Evolutionary conservation across 1,140 invertebrate species (phyloP), one percentile per base, ranked within the genome.

Genomic region (Belonocnema kinseyi): DNA sequence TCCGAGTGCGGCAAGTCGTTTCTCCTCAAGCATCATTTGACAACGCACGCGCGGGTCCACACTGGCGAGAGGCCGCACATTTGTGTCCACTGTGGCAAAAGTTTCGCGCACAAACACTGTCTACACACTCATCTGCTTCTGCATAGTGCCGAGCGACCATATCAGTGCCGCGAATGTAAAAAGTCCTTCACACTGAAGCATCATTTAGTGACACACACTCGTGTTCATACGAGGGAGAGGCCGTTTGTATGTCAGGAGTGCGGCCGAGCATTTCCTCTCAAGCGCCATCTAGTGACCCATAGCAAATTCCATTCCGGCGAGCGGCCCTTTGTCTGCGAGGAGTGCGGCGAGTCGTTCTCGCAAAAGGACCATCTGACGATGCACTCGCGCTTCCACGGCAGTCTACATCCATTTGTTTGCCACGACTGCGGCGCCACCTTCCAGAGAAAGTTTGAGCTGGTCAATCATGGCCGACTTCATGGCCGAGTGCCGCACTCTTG

Each of bases 331-430:
- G 95, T 96, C 52, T 98, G 97, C 89, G 94, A 95, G 83, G 94
- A 96, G 78, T 98, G 97, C 89, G 96, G 96, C 17, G 97, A 98
- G 88, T 96, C 96, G 54, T 98, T 98, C 89, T 95, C 95, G 7
- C 95, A 96, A 84, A 96, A 96, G 90, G 95, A 95, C 88, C 94
- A 95, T 83, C 89, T 95, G 61, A 94, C 94, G 19, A 96, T 95
- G 95, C 95, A 96, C 90, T 95, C 95, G 83, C 92, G 95, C 82
- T 96, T 97, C 91, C 96, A 97, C 88, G 96, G 96, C 16, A 96
- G 95, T 19, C 91, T 95, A 73, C 95, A 95, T 89, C 95, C 96
- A 74, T 97, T 95, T 87, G 95, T 95, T 58, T 97, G 96, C 85
- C 92, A 93, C n/a, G 95, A 96, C 84, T 97, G 96, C 86, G 95